These are phyloP conservation scores for Peromyscus leucopus DNA, from an alignment of 2,113 vertebrate genomes.

Conservation along the genomic window DNA sequence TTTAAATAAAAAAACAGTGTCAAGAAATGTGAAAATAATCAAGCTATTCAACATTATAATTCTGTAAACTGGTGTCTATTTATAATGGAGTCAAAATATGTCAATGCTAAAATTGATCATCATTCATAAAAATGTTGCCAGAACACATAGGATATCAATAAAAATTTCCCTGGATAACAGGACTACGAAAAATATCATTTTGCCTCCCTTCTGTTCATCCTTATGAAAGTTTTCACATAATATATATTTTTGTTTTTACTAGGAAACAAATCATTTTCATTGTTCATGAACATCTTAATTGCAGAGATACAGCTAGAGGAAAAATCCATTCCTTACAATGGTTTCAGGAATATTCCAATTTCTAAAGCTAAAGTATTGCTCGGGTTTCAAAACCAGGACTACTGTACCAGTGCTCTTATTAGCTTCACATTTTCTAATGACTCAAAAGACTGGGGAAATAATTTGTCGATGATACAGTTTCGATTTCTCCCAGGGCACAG, in stretches of 20 bases:
- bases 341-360: neutral
- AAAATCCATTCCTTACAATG: neutral
- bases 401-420: neutral
- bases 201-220: neutral
- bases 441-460: constrained; percentile 20
- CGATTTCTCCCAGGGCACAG: neutral
- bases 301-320: neutral
- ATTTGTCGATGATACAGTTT: neutral
- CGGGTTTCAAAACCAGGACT: neutral
- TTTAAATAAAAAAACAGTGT: neutral
- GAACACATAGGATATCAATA: neutral
- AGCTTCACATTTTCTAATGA: neutral
- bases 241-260: constrained; percentile 30
- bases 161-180: neutral
- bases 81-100: neutral
- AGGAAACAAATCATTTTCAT: constrained; percentile 20
- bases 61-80: neutral
- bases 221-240: constrained; percentile 6
- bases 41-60: constrained; percentile 10
- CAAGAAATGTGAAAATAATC: neutral
- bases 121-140: constrained; percentile 16
- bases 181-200: constrained; percentile 19
- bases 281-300: constrained; percentile 20
- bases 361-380: neutral
- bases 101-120: neutral